Evolutionary conservation across 2,113 vertebrate genomes (phyloP).

Genomic region (Melanostigma gelatinosum): DNA sequence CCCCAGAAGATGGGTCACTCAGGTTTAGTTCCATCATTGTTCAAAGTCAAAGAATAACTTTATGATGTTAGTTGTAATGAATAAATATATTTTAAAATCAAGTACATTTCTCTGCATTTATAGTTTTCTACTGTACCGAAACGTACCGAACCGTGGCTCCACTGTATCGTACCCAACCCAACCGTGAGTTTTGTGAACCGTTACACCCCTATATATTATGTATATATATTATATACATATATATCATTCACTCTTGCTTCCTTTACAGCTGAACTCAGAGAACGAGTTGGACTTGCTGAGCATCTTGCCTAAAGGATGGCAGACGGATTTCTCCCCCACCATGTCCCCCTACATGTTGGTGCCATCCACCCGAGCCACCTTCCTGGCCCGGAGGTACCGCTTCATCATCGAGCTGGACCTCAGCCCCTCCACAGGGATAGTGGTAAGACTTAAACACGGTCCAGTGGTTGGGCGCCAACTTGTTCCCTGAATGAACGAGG

Average conservation of each 20-base stretch:
- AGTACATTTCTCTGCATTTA: too few relatives aligned
- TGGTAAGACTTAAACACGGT: conserved; percentile 84
- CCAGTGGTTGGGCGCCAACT: neutral
- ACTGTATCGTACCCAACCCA: too few relatives aligned
- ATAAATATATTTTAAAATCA: too few relatives aligned
- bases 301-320: conserved; percentile 94
- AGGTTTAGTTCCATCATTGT: too few relatives aligned
- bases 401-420: conserved; percentile 97
- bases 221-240: too few relatives aligned
- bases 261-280: conserved; percentile 85
- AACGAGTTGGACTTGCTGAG: conserved; percentile 93
- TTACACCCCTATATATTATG: too few relatives aligned
- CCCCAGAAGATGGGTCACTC: too few relatives aligned
- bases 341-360: conserved; percentile 87
- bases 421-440: conserved; percentile 97
- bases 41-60: too few relatives aligned
- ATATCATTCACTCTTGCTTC: neutral
- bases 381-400: conserved; percentile 95
- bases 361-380: conserved; percentile 92
- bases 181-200: too few relatives aligned
- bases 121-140: too few relatives aligned
- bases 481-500: neutral
- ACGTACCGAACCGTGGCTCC: too few relatives aligned
- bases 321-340: conserved; percentile 83
- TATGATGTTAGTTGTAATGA: too few relatives aligned